Evolutionary conservation across 1,140 invertebrate genomes (phyloP).

Genomic region (Vanessa tameamea): DNA sequence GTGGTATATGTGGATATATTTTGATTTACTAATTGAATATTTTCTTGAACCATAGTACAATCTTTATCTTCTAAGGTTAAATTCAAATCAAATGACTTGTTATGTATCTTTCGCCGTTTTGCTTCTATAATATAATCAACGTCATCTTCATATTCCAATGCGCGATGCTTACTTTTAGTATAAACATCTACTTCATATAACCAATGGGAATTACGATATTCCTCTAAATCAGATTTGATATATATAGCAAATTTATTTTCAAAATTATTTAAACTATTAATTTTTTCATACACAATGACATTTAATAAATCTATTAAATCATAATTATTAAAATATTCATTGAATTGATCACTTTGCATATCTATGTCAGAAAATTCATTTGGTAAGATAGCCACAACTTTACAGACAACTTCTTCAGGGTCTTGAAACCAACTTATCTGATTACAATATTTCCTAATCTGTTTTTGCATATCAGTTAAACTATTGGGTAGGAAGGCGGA

Average conservation of each 20-base stretch:
- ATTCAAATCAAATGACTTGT: slow-evolving; percentile 53
- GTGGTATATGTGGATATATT: slow-evolving; percentile 56
- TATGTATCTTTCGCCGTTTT: slow-evolving; percentile 65
- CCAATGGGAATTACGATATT: slow-evolving; percentile 69
- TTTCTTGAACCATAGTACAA: slow-evolving; percentile 60
- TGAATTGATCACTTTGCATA: slow-evolving; percentile 56
- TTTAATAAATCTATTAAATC: slow-evolving; percentile 73
- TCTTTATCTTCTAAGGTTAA: slow-evolving; percentile 68
- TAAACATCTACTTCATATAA: slow-evolving; percentile 60
- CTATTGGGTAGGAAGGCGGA: slow-evolving; percentile 50
- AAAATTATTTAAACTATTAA: slow-evolving; percentile 65
- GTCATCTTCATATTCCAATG: slow-evolving; percentile 61
- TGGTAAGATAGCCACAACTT: slow-evolving; percentile 67
- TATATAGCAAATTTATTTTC: slow-evolving; percentile 71
- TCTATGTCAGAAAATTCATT: slow-evolving; percentile 55
- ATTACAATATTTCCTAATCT: slow-evolving; percentile 69
- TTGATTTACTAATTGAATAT: slow-evolving; percentile 52
- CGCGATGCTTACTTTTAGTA: slow-evolving; percentile 57
- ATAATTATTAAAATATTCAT: slow-evolving; percentile 58
- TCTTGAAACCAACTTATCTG: slow-evolving; percentile 75
- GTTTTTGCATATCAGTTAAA: slow-evolving; percentile 59
- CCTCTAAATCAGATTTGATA: slow-evolving; percentile 58
- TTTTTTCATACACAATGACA: slow-evolving; percentile 77
- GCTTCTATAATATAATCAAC: slow-evolving; percentile 65
- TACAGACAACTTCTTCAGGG: slow-evolving; percentile 69